Evolutionary conservation across 1,140 invertebrate species (phyloP).

Genomic region (Aphidius gifuensis): DNA sequence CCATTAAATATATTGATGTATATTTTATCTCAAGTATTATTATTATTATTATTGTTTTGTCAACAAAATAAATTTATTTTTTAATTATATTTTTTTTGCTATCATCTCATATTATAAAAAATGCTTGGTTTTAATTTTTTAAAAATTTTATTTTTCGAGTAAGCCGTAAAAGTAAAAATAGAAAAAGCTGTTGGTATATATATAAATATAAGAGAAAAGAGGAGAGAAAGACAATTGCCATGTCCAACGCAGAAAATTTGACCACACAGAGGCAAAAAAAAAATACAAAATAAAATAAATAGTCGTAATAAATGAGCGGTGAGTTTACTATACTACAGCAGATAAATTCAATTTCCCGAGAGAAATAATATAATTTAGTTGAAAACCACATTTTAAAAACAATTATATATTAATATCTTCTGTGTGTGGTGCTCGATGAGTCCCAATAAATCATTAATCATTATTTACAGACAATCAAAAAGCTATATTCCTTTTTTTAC

Average conservation of each 20-base stretch:
- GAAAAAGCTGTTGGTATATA: conserved; percentile 22
- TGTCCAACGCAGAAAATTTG: conserved; percentile 39
- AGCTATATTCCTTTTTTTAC: not conserved
- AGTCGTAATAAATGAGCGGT: conserved; percentile 52
- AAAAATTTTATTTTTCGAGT: conserved; percentile 7
- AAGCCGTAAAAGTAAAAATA: conserved; percentile 21
- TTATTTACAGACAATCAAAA: not conserved
- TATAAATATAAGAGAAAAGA: not conserved
- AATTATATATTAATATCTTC: conserved; percentile 37
- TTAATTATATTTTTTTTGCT: no score
- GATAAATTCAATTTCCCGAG: conserved; percentile 49
- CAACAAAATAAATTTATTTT: not conserved
- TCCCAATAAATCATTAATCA: not conserved
- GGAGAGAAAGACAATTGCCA: conserved; percentile 10
- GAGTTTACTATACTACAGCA: conserved; percentile 35
- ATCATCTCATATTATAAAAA: not conserved
- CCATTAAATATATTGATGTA: not conserved
- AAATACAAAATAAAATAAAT: conserved; percentile 10
- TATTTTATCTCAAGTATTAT: not conserved
- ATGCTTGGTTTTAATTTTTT: not conserved
- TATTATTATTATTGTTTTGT: not conserved
- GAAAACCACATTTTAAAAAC: conserved; percentile 53
- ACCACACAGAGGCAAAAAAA: conserved; percentile 48
- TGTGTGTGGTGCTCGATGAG: conserved; percentile 5
- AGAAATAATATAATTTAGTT: conserved; percentile 30